phyloP scores from a whole-genome alignment of 2,797 vertebrate species.

The Telmatherina bonti region DNA sequence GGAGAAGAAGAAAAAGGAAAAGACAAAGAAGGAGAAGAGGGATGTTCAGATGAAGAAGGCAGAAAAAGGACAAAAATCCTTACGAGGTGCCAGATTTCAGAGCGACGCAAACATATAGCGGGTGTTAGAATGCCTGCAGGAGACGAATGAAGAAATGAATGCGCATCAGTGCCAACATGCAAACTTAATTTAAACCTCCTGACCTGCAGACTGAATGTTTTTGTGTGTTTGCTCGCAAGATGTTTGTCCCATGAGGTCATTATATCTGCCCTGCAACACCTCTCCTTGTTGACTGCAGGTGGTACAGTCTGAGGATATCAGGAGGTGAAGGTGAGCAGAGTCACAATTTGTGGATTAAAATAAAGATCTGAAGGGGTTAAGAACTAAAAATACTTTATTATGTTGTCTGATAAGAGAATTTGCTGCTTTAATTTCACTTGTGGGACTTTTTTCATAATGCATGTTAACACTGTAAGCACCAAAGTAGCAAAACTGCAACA shows the following conservation, averaged over 20 bases:
- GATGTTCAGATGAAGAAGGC: too few relatives aligned
- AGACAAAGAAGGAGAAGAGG: background rate
- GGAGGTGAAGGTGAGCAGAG: constrained; percentile 4
- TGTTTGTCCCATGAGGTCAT: constrained; percentile 53
- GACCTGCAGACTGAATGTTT: constrained; percentile 8
- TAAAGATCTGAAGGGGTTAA: too few relatives aligned
- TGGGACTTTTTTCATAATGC: too few relatives aligned
- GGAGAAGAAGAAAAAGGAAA: background rate
- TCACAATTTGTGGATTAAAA: too few relatives aligned
- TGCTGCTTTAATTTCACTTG: too few relatives aligned
- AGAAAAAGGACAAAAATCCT: background rate
- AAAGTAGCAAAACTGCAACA: too few relatives aligned
- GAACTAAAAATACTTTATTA: too few relatives aligned
- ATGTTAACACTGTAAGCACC: too few relatives aligned
- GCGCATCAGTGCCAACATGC: background rate
- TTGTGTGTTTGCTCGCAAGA: constrained; percentile 14
- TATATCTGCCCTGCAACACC: constrained; percentile 7
- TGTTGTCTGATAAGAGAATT: too few relatives aligned
- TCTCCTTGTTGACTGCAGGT: constrained; percentile 3
- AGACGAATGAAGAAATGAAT: background rate
- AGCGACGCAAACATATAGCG: background rate
- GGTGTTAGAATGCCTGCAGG: background rate
- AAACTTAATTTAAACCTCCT: constrained; percentile 28
- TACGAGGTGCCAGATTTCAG: background rate
- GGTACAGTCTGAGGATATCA: constrained; percentile 10